Percentiles rank a stretch among this genome's conserved stretches.
These are phyloP conservation scores for Penelope pileata DNA, from an alignment of 2,113 vertebrate species.

Conservation along the genomic window DNA sequence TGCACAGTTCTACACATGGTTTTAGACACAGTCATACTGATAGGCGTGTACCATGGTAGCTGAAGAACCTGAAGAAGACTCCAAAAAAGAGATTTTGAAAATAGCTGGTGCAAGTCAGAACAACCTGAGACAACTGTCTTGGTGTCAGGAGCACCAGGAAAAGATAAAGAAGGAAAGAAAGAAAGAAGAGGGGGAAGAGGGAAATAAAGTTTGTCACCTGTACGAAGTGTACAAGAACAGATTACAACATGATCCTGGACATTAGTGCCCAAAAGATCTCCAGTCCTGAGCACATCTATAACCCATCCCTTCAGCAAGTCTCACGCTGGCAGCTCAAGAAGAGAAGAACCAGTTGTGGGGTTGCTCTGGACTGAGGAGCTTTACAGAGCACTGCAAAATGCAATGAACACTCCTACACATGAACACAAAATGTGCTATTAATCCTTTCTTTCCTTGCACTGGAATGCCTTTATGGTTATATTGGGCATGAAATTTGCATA, in stretches of 20 bases:
- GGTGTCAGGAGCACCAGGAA: background rate
- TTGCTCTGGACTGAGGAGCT: background rate
- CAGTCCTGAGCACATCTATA: background rate
- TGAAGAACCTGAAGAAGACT: background rate
- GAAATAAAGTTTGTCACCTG: background rate
- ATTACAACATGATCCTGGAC: fast-evolving
- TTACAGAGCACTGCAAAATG: background rate
- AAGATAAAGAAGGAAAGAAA: background rate
- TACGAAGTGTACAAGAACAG: background rate
- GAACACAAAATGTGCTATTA: background rate
- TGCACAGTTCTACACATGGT: background rate
- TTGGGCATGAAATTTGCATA: background rate
- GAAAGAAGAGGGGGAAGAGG: background rate
- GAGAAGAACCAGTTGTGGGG: background rate
- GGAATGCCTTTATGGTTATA: background rate
- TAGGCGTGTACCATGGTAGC: background rate
- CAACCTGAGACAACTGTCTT: background rate
- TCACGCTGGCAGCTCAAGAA: background rate
- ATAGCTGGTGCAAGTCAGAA: background rate
- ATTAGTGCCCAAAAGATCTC: background rate
- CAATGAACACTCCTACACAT: fast-evolving
- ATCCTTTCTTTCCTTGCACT: background rate
- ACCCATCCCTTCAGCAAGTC: background rate
- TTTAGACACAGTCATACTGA: background rate
- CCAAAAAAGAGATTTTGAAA: background rate